These are phyloP conservation scores for Phycodurus eques DNA, from an alignment of 2,113 vertebrate species.

Conservation along the genomic window DNA sequence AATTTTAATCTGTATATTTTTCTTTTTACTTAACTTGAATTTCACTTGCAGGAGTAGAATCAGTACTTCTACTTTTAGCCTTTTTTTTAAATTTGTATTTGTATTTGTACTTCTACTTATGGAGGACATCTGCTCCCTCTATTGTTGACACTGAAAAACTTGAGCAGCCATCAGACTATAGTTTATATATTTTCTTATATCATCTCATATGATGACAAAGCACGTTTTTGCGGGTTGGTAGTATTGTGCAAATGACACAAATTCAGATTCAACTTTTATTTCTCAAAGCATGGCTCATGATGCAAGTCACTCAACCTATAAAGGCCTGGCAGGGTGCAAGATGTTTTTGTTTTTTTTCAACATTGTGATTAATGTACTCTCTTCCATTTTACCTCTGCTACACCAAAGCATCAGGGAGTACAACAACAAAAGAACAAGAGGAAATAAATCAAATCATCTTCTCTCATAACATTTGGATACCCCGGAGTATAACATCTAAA, in stretches of 20 bases:
- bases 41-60: too few species aligned
- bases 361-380: slow-evolving; percentile 75
- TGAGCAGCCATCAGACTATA: too few species aligned
- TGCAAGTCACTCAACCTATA: slow-evolving; percentile 19
- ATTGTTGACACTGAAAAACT: too few species aligned
- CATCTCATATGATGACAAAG: not conserved
- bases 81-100: too few species aligned
- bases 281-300: not conserved
- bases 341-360: slow-evolving; percentile 64
- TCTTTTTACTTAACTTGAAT: too few species aligned
- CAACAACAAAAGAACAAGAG: slow-evolving; percentile 44
- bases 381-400: slow-evolving; percentile 37
- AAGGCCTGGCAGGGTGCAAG: slow-evolving; percentile 35
- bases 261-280: not conserved
- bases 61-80: too few species aligned
- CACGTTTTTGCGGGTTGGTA: not conserved
- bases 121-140: too few species aligned
- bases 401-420: slow-evolving; percentile 64
- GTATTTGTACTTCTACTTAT: too few species aligned
- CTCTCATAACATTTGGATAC: slow-evolving; percentile 58
- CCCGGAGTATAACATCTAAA: slow-evolving; percentile 66
- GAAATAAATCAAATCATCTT: slow-evolving; percentile 64
- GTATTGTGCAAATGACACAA: not conserved
- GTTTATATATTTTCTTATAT: too few species aligned
- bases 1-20: too few species aligned